phyloP scores from a whole-genome alignment of 2,888 invertebrate species.

The Drosophila phalerata region DNA sequence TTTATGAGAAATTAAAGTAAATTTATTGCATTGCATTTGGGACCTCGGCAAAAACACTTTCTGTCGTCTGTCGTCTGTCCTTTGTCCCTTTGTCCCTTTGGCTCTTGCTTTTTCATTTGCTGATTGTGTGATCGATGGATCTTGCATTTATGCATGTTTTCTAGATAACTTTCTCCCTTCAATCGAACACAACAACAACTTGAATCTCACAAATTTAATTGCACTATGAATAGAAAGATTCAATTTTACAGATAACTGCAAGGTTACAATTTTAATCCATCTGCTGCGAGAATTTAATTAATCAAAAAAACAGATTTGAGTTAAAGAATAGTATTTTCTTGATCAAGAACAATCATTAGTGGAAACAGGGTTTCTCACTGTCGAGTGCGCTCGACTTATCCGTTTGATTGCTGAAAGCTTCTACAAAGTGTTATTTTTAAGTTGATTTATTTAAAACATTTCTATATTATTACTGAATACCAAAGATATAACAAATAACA shows the following conservation, averaged over 20 bases:
- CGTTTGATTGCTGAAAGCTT: too few species aligned
- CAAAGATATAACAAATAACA: too few species aligned
- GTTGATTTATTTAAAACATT: too few species aligned
- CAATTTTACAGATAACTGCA: background rate
- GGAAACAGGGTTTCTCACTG: too few species aligned
- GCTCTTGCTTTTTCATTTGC: constrained; percentile 34
- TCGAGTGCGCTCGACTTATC: too few species aligned
- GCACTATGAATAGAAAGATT: background rate
- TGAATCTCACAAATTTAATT: constrained; percentile 10
- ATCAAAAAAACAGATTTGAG: too few species aligned
- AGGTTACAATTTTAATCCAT: too few species aligned
- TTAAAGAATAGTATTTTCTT: too few species aligned
- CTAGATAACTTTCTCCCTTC: constrained; percentile 65
- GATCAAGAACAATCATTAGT: too few species aligned
- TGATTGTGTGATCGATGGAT: constrained; percentile 74
- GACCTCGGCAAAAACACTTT: constrained; percentile 57
- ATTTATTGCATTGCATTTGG: constrained; percentile 80
- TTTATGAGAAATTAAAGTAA: constrained; percentile 84
- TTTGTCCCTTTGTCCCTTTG: constrained; percentile 10
- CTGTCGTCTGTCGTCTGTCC: constrained; percentile 32
- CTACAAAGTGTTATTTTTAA: too few species aligned
- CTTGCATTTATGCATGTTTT: constrained; percentile 39
- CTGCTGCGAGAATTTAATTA: too few species aligned
- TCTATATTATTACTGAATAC: too few species aligned
- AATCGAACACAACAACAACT: constrained; percentile 22